Evolutionary conservation across 1,140 invertebrate species (phyloP), one percentile per base, ranked within the genome.

Genomic region (Danaus melanippus): DNA sequence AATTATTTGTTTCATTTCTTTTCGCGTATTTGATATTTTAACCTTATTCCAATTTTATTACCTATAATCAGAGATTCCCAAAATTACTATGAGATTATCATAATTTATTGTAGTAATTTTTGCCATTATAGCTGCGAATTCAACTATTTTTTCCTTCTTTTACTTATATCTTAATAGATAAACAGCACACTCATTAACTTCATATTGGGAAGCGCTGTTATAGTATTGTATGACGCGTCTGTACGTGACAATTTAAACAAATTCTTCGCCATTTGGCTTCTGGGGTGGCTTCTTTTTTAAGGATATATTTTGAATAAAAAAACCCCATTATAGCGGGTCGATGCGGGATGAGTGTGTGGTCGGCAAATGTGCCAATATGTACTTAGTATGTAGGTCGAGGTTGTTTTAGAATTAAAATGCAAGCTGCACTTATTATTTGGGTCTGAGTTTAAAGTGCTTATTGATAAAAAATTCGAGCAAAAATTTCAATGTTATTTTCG

Each of bases 181-280:
- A 42, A 51, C 8, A 15, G 45, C n/a, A 58, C 49, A 12, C 41
- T 56, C 58, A 64, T 66, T 60, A 62, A 55, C 9, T 17, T 67
- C 70, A 68, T 41, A 68, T 84, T 84, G 74, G 64, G 68, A 66
- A 56, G 45, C 74, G 10, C 46, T 66, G 71, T 50, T n/a, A 42
- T 12, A 46, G 79, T 79, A 82, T 84, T 85, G 79, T 81, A 66
- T 84, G 79, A 79, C 82, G 67, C 79, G 69, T 77, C 80, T 86
- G 83, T 83, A 83, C 80, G 83, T 86, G 83, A 86, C 83, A 86
- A 86, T 86, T 86, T 86, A 84, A 86, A 86, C 83, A 86, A 86
- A 86, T 86, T 86, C 83, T 83, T 75, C 78, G 76, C 83, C 83
- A 86, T 86, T 86, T 86, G 80, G 79, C 83, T 81, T 79, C 80